Base-by-base conservation (phyloP, 1,140 invertebrate species). In the Drosophila paulistorum region DNA sequence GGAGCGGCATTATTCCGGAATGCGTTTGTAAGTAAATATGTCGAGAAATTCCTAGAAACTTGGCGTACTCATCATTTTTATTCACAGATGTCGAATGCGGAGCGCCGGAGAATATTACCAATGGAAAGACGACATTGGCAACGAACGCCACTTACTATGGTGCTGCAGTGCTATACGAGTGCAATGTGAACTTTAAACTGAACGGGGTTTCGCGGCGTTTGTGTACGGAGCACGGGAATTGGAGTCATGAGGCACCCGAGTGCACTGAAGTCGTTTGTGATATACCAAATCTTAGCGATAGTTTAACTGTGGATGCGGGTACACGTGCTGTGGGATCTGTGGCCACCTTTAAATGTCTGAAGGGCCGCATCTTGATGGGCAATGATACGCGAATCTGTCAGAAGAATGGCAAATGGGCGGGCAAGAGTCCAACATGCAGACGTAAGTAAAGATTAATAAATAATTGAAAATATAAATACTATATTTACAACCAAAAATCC, bases 91-190 rank as follows among this genome's bases (percentile, higher is more conserved):
- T 98, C n/a, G 97, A 98, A 90, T 98, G 97, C 90, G 95, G 95
- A 3, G 94, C 94, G 35, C 97, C 97, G 0, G 94, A 94, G 26
- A 93, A 94, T 13, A 94, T 97, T n/a, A 93, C 93, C 30, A 94
- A 96, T 81, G 97, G 96, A 42, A 94, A 94, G 68, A 95, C 96
- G 26, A 96, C 94, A 0, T 92, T 97, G 35, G 95, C 96, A 0
- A 96, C 96, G 3, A 98, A 97, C 90, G 96, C 94, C 0, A 98
- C 97, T 0, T 97, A 97, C 86, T 97, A 98, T 77, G 96, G 97
- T 1, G 96, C 96, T 2, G 95, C 96, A 1, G 96, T 95, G 0
- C 93, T 97, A 3, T 98, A 98, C 84, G 95, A 96, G 71, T 98
- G 98, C 87, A 94, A 97, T 33, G 92, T 94, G 1, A 96, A 98